Evolutionary conservation across 2,888 invertebrate species (phyloP).

Genomic region (Melinaea menophilus): DNA sequence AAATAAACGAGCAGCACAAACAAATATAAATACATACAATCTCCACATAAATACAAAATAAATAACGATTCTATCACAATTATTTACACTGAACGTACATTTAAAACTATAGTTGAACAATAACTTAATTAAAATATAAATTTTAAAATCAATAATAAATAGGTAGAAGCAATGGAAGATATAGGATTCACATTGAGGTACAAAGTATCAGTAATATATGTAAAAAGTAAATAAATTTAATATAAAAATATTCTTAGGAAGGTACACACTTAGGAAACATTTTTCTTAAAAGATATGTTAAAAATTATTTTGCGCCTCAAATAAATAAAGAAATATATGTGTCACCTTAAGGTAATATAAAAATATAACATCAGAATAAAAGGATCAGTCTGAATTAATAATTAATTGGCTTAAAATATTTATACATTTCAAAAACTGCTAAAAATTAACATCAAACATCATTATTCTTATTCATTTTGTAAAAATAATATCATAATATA

Average conservation of each 20-base stretch:
- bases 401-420: not conserved
- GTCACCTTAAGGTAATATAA: not conserved
- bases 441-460: not conserved
- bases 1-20: not conserved
- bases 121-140: not conserved
- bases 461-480: not conserved
- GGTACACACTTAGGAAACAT: not conserved
- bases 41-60: too few relatives aligned
- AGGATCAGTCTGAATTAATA: conserved; percentile 1
- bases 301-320: not conserved
- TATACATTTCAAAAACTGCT: not conserved
- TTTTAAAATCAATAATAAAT: not conserved
- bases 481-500: not conserved
- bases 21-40: not conserved
- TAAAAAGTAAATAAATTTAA: not conserved
- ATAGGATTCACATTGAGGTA: not conserved
- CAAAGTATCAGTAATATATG: not conserved
- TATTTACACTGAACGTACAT: too few relatives aligned
- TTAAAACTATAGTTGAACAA: too few relatives aligned
- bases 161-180: not conserved
- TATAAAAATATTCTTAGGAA: not conserved
- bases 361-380: not conserved
- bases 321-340: not conserved
- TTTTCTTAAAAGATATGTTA: not conserved
- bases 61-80: too few relatives aligned